Percentiles rank a stretch among this genome's conserved stretches.
These are phyloP conservation scores for Pedicia rivosa DNA, from an alignment of 2,888 invertebrate genomes.

Conservation along the genomic window DNA sequence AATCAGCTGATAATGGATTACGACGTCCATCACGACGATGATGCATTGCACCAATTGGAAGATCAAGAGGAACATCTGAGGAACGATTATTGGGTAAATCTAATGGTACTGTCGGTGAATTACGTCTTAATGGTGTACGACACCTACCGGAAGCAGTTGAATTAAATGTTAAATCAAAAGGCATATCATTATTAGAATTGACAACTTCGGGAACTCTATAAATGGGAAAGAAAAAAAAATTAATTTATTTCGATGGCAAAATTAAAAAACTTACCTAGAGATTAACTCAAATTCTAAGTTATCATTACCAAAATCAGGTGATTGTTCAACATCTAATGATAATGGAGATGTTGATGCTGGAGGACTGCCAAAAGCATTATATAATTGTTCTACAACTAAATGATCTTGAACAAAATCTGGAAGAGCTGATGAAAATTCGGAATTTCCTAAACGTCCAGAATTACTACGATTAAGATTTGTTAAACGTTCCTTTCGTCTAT, in stretches of 20 bases:
- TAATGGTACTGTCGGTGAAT: slow-evolving; percentile 8
- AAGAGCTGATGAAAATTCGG: slow-evolving; percentile 31
- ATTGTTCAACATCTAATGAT: slow-evolving; percentile 18
- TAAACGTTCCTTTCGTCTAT: not conserved
- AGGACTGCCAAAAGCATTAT: slow-evolving; percentile 10
- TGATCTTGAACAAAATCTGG: slow-evolving; percentile 87
- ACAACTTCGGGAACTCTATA: too few relatives aligned
- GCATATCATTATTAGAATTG: slow-evolving; percentile 3
- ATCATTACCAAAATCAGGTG: slow-evolving; percentile 8
- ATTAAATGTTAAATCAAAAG: slow-evolving; percentile 11
- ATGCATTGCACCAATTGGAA: not conserved
- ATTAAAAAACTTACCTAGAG: not conserved
- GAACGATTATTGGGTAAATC: slow-evolving; percentile 9
- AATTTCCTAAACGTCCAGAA: slow-evolving; percentile 10
- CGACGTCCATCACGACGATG: slow-evolving; percentile 2
- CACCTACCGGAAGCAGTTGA: not conserved
- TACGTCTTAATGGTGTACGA: slow-evolving; percentile 3
- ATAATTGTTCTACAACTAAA: slow-evolving; percentile 57
- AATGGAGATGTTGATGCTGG: slow-evolving; percentile 24
- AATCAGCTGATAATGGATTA: not conserved
- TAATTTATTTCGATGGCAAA: too few relatives aligned
- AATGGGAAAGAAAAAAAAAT: too few relatives aligned
- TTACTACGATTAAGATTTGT: slow-evolving; percentile 9
- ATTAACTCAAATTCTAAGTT: not conserved
- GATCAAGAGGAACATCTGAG: slow-evolving; percentile 1